Percentiles rank a stretch among this genome's conserved stretches.
Conservation (phyloP, 1,140 invertebrate genomes). For the Tenebrio molitor region DNA sequence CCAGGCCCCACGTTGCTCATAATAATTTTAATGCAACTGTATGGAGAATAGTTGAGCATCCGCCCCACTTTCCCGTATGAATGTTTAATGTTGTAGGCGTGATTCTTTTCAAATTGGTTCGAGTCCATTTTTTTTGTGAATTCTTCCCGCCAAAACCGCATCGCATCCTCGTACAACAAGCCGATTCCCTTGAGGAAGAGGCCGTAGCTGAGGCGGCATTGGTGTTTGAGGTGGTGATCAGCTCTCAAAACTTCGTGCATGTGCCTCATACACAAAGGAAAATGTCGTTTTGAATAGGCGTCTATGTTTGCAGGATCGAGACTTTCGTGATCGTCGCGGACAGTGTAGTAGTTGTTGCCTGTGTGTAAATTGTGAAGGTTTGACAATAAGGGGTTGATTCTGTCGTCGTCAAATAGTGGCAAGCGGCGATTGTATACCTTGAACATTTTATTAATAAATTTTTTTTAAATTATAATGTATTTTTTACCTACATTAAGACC, state of each 20-base stretch:
- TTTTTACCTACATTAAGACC: constrained; percentile 80
- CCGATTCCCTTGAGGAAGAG: constrained; percentile 91
- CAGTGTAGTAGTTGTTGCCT: constrained; percentile 75
- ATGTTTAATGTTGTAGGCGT: constrained; percentile 93
- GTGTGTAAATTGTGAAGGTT: constrained; percentile 85
- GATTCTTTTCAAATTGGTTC: constrained; percentile 94
- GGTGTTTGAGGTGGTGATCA: constrained; percentile 91
- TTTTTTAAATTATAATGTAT: background rate
- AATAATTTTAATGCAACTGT: constrained; percentile 95
- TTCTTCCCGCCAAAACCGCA: constrained; percentile 89
- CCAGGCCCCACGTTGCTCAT: constrained; percentile 79
- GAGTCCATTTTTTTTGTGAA: constrained; percentile 91
- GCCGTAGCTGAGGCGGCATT: constrained; percentile 91
- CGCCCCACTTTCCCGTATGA: constrained; percentile 97
- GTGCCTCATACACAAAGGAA: constrained; percentile 94
- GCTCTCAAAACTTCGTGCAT: constrained; percentile 84
- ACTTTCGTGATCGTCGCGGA: constrained; percentile 62
- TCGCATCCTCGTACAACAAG: constrained; percentile 60
- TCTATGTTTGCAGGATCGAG: constrained; percentile 71
- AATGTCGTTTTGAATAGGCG: constrained; percentile 84
- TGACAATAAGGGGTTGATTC: constrained; percentile 78
- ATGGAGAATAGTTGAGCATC: constrained; percentile 90
- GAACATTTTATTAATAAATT: constrained; percentile 42
- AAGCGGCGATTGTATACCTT: constrained; percentile 70
- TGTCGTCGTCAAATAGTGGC: constrained; percentile 85